These are phyloP conservation scores for Papilio gigon DNA, from an alignment of 2,888 invertebrate genomes.

Conservation along the genomic window DNA sequence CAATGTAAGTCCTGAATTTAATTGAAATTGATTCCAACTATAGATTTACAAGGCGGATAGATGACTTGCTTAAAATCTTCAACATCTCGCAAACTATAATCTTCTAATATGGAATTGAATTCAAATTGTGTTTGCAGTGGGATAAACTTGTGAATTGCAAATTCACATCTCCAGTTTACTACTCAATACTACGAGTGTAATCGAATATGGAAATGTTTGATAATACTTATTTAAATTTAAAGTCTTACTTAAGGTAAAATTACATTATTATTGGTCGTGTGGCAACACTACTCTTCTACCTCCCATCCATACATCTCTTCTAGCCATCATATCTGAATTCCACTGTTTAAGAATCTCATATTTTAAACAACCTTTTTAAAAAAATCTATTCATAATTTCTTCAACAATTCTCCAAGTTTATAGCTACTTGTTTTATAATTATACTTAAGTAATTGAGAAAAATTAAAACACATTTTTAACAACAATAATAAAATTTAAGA, in stretches of 20 bases:
- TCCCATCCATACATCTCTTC: no score
- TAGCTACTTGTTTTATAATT: not conserved
- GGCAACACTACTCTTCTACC: no score
- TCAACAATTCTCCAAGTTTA: no score
- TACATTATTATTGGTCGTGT: no score
- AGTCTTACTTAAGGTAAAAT: no score
- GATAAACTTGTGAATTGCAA: slow-evolving; percentile 25
- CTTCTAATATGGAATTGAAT: slow-evolving; percentile 28
- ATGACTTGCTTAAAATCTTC: slow-evolving; percentile 24
- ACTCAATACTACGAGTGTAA: slow-evolving; percentile 9
- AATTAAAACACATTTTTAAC: not conserved
- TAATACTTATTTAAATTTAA: not conserved
- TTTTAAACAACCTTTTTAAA: not conserved
- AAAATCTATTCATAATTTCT: no score
- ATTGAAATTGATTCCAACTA: slow-evolving; percentile 4
- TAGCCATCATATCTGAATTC: no score
- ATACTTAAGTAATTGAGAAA: not conserved
- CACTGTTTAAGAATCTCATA: no score
- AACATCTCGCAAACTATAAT: slow-evolving; percentile 29
- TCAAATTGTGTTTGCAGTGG: slow-evolving; percentile 18
- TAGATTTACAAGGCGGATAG: not conserved
- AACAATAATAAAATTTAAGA: not conserved
- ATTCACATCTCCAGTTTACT: slow-evolving; percentile 14
- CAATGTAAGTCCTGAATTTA: not conserved
- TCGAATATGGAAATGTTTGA: slow-evolving; percentile 15